Evolutionary conservation across 1,140 invertebrate species (phyloP), one percentile per base, ranked within the genome.

Genomic region (Archivesica marissinica): DNA sequence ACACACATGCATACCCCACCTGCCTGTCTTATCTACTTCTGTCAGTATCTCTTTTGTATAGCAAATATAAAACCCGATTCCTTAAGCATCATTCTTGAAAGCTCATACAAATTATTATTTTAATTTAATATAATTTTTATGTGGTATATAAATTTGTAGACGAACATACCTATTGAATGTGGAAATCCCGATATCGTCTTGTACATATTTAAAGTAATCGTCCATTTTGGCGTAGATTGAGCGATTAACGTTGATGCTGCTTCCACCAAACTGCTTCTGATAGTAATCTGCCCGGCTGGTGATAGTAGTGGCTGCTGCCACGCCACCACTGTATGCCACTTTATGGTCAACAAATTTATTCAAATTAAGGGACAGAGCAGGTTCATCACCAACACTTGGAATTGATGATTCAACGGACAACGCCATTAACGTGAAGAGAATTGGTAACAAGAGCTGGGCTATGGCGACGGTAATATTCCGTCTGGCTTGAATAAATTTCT

Each of bases 401-500:
- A 92, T 61, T 28, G 91, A 89, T 70, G 91, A 90, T 47, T 94
- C 76, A n/a, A 93, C 87, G 0, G 92, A 64, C 35, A 94, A 76
- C 2, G 93, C 92, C 20, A 93, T 75, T 13, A 92, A 90, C 1
- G 93, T 90, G 56, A 94, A 94, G 33, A 93, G 61, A 38, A 93
- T 80, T 7, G 94, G 94, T 11, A 94, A 79, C 6, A 90, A 66
- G 30, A 94, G 80, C 81, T 94, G 92, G 9, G 91, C 90, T 15
- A 89, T 66, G 20, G 90, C 91, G 4, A 94, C 77, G 0, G 88
- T 20, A 23, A 86, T 85, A 72, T 94, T 94, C 52, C 94, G 68
- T n/a, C 88, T 74, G 7, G 92, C 91, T 72, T 94, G 92, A 41
- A 94, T 90, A 9, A 91, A 82, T 82, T 93, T 92, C 87, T 94